Evolutionary conservation across 2,113 vertebrate genomes (phyloP), one percentile per base, ranked within the genome.

Genomic region (Columba livia): DNA sequence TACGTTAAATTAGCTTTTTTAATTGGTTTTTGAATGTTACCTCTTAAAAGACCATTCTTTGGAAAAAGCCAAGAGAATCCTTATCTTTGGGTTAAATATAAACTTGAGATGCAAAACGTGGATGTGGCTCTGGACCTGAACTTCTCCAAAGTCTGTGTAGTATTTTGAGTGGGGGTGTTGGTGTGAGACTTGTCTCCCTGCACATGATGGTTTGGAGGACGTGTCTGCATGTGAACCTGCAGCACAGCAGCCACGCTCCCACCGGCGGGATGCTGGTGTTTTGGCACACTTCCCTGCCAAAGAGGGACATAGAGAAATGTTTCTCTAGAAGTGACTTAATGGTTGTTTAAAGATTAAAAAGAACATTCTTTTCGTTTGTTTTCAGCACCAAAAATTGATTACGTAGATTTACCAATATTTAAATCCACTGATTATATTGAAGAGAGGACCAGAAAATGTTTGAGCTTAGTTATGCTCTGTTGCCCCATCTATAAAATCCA

Each of bases 1-100:
- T 97, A 96, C 98, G 96, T 96, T 96, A 98, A 98, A 98, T 98
- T 97, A 96, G 90, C 91, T 98, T 97, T 97, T 98, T 97, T 97
- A 47, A 97, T 98, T 98, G 97, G 97, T 97, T 98, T 97, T 97
- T 89, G 95, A 97, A 94, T 95, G 95, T 96, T 96, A 72, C 79
- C 95, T 95, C 83, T 85, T 97, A 97, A 97, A 98, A 96, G 94
- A 92, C 94, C 97, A 90, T 97, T 98, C 93, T 91, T 96, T 95
- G 93, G 94, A 95, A 97, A 96, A 97, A 97, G 91, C 85, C 94
- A 96, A 97, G 96, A 97, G 96, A 95, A 96, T 97, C 96, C 73
- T 89, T 66, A 5, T 95, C 64, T 97, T 97, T 94, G 91, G 82
- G 60, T 91, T 85, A 82, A 67, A 54, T 66, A 57, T 14, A 90